Evolutionary conservation across 2,113 vertebrate genomes (phyloP).

Genomic region (Pomatostomus ruficeps): DNA sequence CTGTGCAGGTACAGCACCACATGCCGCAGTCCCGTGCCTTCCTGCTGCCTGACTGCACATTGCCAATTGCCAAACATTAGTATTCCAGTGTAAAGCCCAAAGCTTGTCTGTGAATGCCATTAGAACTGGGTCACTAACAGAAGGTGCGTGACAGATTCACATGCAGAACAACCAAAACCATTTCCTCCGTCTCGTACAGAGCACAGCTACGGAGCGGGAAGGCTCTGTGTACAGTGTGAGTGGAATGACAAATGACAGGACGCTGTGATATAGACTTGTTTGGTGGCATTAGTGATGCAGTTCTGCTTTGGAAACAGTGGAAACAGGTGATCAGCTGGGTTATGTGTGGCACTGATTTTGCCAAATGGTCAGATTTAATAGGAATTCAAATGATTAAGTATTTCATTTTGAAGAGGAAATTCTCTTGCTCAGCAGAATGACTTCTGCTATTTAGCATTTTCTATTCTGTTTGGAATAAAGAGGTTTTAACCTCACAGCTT

Average conservation of each 20-base stretch:
- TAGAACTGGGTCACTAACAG: slow-evolving; percentile 16
- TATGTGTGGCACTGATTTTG: background rate
- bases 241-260: slow-evolving; percentile 7
- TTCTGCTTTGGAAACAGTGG: background rate
- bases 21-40: background rate
- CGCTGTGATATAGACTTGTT: background rate
- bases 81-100: background rate
- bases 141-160: background rate
- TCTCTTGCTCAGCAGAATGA: slow-evolving; percentile 8
- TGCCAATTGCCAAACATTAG: background rate
- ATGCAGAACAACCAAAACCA: background rate
- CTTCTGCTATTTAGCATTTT: background rate
- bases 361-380: background rate
- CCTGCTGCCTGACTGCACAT: background rate
- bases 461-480: slow-evolving; percentile 11
- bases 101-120: background rate
- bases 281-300: background rate
- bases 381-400: background rate
- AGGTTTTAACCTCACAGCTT: slow-evolving; percentile 16
- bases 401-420: background rate
- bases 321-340: background rate
- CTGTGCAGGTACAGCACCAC: background rate
- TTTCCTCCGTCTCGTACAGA: background rate
- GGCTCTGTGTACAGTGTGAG: background rate
- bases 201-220: background rate